Percentiles rank a stretch among this genome's conserved stretches.
These are phyloP conservation scores for Agrotis puta DNA, from an alignment of 2,888 invertebrate genomes.

Conservation along the genomic window DNA sequence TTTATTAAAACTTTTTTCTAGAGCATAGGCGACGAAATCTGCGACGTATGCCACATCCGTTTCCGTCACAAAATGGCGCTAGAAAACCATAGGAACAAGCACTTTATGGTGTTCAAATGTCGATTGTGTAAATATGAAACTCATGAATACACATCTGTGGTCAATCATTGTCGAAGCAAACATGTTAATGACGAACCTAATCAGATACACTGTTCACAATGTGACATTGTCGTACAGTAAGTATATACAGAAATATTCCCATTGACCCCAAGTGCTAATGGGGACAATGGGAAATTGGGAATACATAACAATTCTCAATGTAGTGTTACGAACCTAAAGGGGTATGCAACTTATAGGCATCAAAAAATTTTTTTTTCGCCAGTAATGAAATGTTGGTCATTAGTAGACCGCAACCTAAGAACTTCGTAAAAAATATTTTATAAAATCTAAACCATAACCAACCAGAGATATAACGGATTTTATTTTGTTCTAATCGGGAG, in stretches of 20 bases:
- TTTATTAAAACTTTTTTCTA: slow-evolving; percentile 55
- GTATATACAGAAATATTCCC: slow-evolving; percentile 30
- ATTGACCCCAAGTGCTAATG: too few species aligned
- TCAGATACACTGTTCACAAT: slow-evolving; percentile 75
- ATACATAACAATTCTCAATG: too few species aligned
- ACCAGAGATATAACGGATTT: too few species aligned
- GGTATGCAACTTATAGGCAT: too few species aligned
- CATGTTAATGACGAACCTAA: slow-evolving; percentile 67
- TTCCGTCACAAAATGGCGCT: slow-evolving; percentile 57
- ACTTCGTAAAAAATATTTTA: too few species aligned
- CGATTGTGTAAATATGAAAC: slow-evolving; percentile 71
- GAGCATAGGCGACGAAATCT: slow-evolving; percentile 68
- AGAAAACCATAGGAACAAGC: slow-evolving; percentile 66
- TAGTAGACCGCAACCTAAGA: too few species aligned
- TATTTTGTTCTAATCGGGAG: too few species aligned
- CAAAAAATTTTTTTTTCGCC: too few species aligned
- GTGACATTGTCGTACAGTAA: slow-evolving; percentile 69
- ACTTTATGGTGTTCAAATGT: slow-evolving; percentile 73
- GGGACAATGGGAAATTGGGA: too few species aligned
- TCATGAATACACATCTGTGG: slow-evolving; percentile 61
- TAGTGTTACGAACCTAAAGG: too few species aligned
- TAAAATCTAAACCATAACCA: too few species aligned
- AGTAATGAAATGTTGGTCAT: too few species aligned
- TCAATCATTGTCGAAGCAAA: slow-evolving; percentile 71
- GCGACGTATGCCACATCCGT: slow-evolving; percentile 71